Evolutionary conservation across 1,140 invertebrate species (phyloP), one percentile per base, ranked within the genome.

Genomic region (Harpegnathos saltator): DNA sequence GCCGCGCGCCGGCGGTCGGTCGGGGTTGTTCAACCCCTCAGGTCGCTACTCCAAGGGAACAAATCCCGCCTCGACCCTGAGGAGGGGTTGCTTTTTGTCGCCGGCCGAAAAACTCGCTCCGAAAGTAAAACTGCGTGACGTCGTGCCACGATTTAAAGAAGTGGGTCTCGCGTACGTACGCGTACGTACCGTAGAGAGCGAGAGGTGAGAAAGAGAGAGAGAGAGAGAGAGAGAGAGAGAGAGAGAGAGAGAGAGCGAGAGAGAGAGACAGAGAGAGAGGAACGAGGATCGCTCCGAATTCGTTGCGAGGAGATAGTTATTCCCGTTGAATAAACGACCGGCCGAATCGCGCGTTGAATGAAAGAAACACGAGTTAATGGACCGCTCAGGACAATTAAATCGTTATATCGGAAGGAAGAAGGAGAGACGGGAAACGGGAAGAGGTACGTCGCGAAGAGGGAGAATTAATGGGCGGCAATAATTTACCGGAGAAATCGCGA

Each of bases 11-110:
- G 33, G 24, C 56, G 54, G 50, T n/a, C 69, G 29, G 29, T 56
- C 61, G 48, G 66, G 62, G 66, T 88, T 56, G 61, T 89, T 88
- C 83, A 78, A 88, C 86, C 87, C 72, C 58, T 74, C 54, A 72
- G 77, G 77, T 69, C 77, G 72, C 78, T 85, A 85, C 59, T 81
- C 82, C 61, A 48, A 12, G 44, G 63, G 48, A 59, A 61, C 50
- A 33, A 58, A 66, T 56, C 72, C 65, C 38, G 15, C 12, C 17
- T n/a, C 86, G 87, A 88, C 72, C 86, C 59, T 74, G 87, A 89
- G 66, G 75, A 59, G 54, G 26, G 26, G 61, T 22, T 9, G 69
- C n/a, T 78, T 80, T 78, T 78, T 69, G 56, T 85, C 73, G 72
- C 12, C 63, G 56, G 65, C 26, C 26, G 24, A 78, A 63, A 83